phyloP scores from a whole-genome alignment of 2,797 vertebrate species.

The Monodelphis domestica region DNA sequence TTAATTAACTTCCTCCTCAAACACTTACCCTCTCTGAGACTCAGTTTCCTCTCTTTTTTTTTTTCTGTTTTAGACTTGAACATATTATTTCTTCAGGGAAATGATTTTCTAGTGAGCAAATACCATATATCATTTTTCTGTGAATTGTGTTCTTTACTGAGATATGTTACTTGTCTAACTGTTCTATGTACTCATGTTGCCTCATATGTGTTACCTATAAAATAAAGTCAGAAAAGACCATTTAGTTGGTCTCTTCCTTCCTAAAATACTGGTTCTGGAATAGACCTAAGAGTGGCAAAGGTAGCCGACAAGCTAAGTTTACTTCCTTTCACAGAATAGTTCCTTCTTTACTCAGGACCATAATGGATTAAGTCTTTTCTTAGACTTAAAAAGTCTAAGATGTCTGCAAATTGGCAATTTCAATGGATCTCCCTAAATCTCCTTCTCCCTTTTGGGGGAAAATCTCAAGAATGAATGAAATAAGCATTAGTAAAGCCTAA shows the following conservation, averaged over 20 bases:
- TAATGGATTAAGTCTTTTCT: too few species aligned
- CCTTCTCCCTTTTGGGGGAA: background rate
- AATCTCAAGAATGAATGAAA: constrained; percentile 35
- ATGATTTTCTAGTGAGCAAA: background rate
- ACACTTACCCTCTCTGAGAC: constrained; percentile 17
- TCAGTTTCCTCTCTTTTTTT: background rate
- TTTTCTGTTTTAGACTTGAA: background rate
- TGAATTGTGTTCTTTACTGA: background rate
- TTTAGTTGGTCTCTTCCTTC: background rate
- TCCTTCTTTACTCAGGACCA: constrained; percentile 1
- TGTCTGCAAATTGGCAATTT: background rate
- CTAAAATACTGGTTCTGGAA: background rate
- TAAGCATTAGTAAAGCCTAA: constrained; percentile 19
- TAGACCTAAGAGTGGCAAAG: constrained; percentile 6
- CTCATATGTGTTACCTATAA: background rate
- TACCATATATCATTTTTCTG: background rate
- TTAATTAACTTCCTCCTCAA: background rate
- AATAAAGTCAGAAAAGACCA: background rate
- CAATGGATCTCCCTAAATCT: constrained; percentile 1
- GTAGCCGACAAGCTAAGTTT: constrained; percentile 18
- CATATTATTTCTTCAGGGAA: background rate
- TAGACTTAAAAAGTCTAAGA: too few species aligned
- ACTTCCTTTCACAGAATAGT: constrained; percentile 7
- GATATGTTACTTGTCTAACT: background rate
- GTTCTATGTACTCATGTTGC: background rate